A percentile compares a stretch with the other conserved stretches of the same genome.
phyloP scores from a whole-genome alignment of 2,888 invertebrate genomes.

The Scelioninae gen. 1 region DNA sequence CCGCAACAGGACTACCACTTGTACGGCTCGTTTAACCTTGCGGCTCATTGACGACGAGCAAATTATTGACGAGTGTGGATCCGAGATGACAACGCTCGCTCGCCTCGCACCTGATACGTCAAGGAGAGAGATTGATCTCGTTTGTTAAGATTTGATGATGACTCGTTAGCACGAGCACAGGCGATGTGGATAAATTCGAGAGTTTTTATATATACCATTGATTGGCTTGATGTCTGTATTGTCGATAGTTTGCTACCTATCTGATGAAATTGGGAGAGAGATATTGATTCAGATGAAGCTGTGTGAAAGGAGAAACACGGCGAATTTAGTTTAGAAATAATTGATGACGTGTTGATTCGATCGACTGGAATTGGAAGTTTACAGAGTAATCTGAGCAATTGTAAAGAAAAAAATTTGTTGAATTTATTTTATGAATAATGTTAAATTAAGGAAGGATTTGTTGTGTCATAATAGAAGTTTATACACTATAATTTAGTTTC shows the following conservation, averaged over 20 bases:
- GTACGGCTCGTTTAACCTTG: slow-evolving; percentile 41
- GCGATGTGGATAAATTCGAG: slow-evolving; percentile 19
- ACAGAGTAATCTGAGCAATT: no score
- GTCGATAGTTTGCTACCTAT: neutral
- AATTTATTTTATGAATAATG: no score
- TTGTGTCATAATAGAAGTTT: no score
- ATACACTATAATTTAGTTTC: no score
- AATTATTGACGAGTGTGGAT: slow-evolving; percentile 51
- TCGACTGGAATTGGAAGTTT: no score
- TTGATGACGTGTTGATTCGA: no score
- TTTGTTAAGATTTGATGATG: slow-evolving; percentile 40
- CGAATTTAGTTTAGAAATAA: no score
- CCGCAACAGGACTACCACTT: slow-evolving; percentile 15
- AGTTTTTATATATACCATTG: slow-evolving; percentile 8
- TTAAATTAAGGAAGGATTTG: no score
- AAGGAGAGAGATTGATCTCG: slow-evolving; percentile 48
- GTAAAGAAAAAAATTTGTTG: no score
- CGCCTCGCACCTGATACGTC: slow-evolving; percentile 56
- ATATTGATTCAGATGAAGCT: no score
- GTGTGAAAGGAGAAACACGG: no score
- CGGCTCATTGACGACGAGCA: slow-evolving; percentile 36
- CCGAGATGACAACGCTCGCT: slow-evolving; percentile 35
- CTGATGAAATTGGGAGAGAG: neutral
- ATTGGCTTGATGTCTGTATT: neutral
- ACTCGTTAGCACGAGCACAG: slow-evolving; percentile 10